Percentiles rank a stretch among this genome's conserved stretches.
phyloP scores from a whole-genome alignment of 2,888 invertebrate species.

The Leptinotarsa juncta region DNA sequence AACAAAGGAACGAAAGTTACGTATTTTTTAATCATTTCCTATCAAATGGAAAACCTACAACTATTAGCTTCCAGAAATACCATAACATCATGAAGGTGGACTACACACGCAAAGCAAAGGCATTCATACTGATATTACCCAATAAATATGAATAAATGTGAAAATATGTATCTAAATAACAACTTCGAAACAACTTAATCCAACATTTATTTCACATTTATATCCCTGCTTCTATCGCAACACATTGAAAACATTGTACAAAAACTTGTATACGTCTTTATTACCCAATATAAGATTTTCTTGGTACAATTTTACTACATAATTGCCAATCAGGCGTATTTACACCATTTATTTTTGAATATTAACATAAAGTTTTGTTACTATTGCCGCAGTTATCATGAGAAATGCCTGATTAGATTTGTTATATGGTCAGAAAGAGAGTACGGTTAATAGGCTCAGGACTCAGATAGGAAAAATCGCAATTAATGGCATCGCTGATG shows the following conservation, averaged over 20 bases:
- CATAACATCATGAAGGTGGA: background rate
- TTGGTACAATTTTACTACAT: conserved; percentile 42
- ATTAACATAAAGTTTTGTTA: conserved; percentile 43
- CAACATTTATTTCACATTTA: conserved; percentile 17
- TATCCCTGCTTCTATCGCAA: conserved; percentile 23
- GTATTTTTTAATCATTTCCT: too few relatives aligned
- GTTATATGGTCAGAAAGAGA: conserved; percentile 19
- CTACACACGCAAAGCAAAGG: background rate
- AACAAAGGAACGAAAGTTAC: too few relatives aligned
- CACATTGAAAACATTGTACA: conserved; percentile 24
- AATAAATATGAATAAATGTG: conserved; percentile 6
- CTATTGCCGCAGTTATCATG: conserved; percentile 37
- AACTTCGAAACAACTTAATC: background rate
- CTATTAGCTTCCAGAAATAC: background rate
- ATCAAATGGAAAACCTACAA: background rate
- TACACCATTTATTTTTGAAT: conserved; percentile 44
- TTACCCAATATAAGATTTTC: conserved; percentile 34
- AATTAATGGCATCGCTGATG: conserved; percentile 12
- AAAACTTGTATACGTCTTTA: conserved; percentile 42
- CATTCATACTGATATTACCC: background rate
- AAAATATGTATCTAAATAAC: conserved; percentile 14
- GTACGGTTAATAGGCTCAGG: conserved; percentile 14
- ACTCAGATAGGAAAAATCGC: conserved; percentile 17
- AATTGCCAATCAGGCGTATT: conserved; percentile 40
- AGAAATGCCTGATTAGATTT: conserved; percentile 19